Conservation (phyloP, 2,113 vertebrate species). For the Oreamnos americanus region DNA sequence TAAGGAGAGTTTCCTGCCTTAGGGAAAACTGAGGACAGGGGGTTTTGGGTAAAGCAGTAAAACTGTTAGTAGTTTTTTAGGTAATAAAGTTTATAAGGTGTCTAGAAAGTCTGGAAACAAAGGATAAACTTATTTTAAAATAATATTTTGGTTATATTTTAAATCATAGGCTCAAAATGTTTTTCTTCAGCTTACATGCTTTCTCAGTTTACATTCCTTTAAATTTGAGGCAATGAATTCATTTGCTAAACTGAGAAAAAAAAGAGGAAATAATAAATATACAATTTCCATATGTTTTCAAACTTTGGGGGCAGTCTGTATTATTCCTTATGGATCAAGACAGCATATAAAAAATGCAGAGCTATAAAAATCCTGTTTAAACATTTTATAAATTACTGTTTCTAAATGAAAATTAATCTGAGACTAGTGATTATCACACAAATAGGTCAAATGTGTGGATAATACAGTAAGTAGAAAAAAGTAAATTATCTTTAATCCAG, state of each 20-base stretch:
- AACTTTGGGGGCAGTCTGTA: background rate
- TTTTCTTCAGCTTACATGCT: background rate
- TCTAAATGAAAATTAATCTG: slow-evolving; percentile 33
- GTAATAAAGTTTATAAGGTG: background rate
- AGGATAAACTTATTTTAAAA: background rate
- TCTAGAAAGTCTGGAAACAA: background rate
- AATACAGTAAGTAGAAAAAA: background rate
- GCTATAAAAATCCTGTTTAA: background rate
- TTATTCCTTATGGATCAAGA: background rate
- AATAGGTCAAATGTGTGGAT: background rate
- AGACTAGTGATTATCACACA: background rate
- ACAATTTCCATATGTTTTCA: background rate
- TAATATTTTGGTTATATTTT: background rate
- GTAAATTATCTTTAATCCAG: background rate
- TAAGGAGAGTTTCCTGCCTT: background rate
- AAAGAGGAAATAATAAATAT: background rate
- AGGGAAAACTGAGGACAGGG: background rate
- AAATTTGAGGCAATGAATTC: background rate
- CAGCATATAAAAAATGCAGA: background rate
- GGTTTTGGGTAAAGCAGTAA: background rate
- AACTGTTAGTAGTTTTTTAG: background rate
- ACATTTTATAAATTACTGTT: background rate
- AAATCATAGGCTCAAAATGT: background rate
- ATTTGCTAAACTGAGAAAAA: background rate
- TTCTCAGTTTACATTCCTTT: background rate